These are phyloP conservation scores for Masticophis lateralis DNA, from an alignment of 2,797 vertebrate genomes.

Conservation along the genomic window DNA sequence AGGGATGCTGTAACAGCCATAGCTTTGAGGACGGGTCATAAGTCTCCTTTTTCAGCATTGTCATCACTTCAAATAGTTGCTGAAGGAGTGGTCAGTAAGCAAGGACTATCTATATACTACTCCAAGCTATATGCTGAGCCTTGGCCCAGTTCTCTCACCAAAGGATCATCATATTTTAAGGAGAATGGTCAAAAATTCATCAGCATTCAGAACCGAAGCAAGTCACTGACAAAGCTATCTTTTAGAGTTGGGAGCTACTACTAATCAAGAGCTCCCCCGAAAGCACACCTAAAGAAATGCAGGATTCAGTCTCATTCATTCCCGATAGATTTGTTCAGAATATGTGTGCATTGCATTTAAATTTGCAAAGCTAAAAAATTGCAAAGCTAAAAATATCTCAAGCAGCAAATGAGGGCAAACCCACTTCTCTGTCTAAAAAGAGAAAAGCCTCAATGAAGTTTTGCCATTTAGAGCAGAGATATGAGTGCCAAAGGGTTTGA, in stretches of 20 bases:
- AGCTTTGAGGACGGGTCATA: neutral
- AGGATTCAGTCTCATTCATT: neutral
- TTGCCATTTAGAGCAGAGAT: neutral
- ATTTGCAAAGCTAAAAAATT: neutral
- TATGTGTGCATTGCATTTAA: neutral
- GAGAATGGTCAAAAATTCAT: neutral
- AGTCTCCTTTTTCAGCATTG: neutral
- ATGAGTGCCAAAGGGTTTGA: neutral
- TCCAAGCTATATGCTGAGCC: neutral
- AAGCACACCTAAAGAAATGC: slow-evolving; percentile 25
- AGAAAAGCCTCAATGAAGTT: neutral
- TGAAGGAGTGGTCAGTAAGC: neutral
- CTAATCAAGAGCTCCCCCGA: slow-evolving; percentile 51
- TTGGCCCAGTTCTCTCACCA: neutral
- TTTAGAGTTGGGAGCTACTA: neutral
- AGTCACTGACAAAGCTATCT: neutral
- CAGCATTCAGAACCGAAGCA: neutral
- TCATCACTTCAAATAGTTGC: neutral
- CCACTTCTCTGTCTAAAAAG: neutral
- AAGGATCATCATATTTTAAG: neutral
- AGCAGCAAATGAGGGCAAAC: neutral
- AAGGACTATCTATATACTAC: neutral
- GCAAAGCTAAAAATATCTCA: neutral
- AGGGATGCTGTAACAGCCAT: neutral
- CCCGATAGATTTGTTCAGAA: accelerated